Evolutionary conservation across 2,888 invertebrate species (phyloP).

Genomic region (Philaethria dido): DNA sequence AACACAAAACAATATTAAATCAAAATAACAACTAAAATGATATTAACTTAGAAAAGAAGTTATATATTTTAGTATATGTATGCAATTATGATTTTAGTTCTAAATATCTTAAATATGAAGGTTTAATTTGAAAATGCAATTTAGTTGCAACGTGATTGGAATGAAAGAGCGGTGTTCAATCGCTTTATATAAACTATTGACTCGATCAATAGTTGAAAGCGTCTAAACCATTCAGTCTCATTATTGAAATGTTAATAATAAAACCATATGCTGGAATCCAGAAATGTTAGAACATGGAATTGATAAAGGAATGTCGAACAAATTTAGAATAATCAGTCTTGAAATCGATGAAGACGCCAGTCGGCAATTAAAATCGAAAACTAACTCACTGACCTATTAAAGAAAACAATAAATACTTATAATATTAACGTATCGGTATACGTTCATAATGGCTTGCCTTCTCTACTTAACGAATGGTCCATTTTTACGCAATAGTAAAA

Average conservation of each 20-base stretch:
- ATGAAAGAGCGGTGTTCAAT: slow-evolving; percentile 47
- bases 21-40: slow-evolving; percentile 67
- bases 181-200: slow-evolving; percentile 73
- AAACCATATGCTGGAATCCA: slow-evolving; percentile 25
- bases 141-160: slow-evolving; percentile 42
- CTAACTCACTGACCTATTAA: slow-evolving; percentile 53
- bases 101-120: slow-evolving; percentile 7
- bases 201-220: slow-evolving; percentile 74
- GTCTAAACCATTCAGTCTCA: slow-evolving; percentile 64
- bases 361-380: slow-evolving; percentile 56
- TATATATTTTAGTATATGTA: slow-evolving; percentile 66
- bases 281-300: slow-evolving; percentile 39
- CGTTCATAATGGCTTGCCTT: slow-evolving; percentile 50
- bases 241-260: slow-evolving; percentile 41
- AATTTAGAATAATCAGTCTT: slow-evolving; percentile 83
- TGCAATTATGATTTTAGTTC: slow-evolving; percentile 32
- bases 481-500: slow-evolving; percentile 79
- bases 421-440: slow-evolving; percentile 57
- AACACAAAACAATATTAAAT: slow-evolving; percentile 52
- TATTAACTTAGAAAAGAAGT: slow-evolving; percentile 70
- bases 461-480: slow-evolving; percentile 69
- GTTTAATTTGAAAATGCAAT: slow-evolving; percentile 21
- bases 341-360: slow-evolving; percentile 66
- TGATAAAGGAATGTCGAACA: slow-evolving; percentile 69
- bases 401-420: slow-evolving; percentile 75